These are phyloP conservation scores for Pachypanchax playfairii DNA, from an alignment of 2,113 vertebrate species.

Conservation along the genomic window DNA sequence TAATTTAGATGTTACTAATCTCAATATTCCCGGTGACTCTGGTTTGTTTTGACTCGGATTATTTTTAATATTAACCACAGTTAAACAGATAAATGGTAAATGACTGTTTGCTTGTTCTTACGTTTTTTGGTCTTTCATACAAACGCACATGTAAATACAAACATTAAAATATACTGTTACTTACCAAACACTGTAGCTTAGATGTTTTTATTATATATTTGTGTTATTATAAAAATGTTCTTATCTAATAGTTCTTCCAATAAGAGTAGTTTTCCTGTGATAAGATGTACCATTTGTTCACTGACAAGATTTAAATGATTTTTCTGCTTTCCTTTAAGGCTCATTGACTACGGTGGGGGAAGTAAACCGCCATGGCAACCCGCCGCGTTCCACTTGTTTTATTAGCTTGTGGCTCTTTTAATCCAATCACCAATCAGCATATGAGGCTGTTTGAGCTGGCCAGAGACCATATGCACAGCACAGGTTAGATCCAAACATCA, in stretches of 20 bases:
- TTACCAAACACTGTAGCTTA: too few species aligned
- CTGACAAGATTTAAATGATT: background rate
- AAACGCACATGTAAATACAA: background rate
- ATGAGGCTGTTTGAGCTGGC: conserved; percentile 93
- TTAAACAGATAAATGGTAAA: too few species aligned
- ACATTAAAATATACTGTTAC: too few species aligned
- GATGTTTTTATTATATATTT: too few species aligned
- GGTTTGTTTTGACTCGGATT: background rate
- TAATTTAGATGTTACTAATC: background rate
- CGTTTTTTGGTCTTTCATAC: background rate
- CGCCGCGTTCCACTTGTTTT: conserved; percentile 85
- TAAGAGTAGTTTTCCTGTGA: too few species aligned
- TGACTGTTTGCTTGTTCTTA: conserved; percentile 18
- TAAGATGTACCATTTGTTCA: background rate
- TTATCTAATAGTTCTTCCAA: too few species aligned
- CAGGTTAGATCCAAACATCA: conserved; percentile 79
- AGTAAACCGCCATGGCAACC: conserved; percentile 74
- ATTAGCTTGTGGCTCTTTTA: conserved; percentile 91
- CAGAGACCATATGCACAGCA: conserved; percentile 89
- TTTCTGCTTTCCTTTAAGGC: conserved; percentile 18
- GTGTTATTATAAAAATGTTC: background rate
- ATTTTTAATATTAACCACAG: background rate
- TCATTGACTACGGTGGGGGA: conserved; percentile 48
- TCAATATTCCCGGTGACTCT: background rate
- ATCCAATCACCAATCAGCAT: conserved; percentile 94